These are phyloP conservation scores for Phyto melanocephala DNA, from an alignment of 2,888 invertebrate genomes.

Conservation along the genomic window DNA sequence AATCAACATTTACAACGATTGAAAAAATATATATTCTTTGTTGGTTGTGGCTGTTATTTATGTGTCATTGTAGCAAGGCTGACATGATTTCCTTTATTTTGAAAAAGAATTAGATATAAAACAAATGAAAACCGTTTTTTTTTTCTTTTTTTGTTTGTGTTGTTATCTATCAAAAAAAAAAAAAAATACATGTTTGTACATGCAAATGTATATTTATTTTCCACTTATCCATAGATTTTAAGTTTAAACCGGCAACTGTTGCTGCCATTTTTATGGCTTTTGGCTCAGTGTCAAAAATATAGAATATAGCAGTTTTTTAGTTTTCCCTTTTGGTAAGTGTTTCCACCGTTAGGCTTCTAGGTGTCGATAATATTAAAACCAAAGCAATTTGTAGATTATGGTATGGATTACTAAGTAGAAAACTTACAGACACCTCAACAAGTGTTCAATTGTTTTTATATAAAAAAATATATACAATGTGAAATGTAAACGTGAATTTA, in stretches of 20 bases:
- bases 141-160: not conserved
- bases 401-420: too few relatives aligned
- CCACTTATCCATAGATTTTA: not conserved
- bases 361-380: constrained; percentile 4
- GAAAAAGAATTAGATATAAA: not conserved
- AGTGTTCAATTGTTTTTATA: too few relatives aligned
- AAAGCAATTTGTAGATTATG: too few relatives aligned
- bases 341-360: not conserved
- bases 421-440: too few relatives aligned
- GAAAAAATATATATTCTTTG: not conserved
- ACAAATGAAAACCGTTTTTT: not conserved
- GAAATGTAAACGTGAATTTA: too few relatives aligned
- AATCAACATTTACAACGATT: not conserved
- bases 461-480: too few relatives aligned
- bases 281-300: not conserved
- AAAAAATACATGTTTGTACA: too few relatives aligned
- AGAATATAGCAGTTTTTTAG: too few relatives aligned
- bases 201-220: not conserved
- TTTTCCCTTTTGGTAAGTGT: too few relatives aligned
- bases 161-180: too few relatives aligned
- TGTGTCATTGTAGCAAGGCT: not conserved
- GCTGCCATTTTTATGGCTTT: not conserved
- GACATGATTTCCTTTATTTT: constrained; percentile 26
- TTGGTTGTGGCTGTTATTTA: not conserved
- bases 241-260: constrained; percentile 26